A percentile compares a stretch with the other conserved stretches of the same genome.
Evolutionary conservation across 1,140 invertebrate genomes (phyloP).

Genomic region (Nebria ingens): DNA sequence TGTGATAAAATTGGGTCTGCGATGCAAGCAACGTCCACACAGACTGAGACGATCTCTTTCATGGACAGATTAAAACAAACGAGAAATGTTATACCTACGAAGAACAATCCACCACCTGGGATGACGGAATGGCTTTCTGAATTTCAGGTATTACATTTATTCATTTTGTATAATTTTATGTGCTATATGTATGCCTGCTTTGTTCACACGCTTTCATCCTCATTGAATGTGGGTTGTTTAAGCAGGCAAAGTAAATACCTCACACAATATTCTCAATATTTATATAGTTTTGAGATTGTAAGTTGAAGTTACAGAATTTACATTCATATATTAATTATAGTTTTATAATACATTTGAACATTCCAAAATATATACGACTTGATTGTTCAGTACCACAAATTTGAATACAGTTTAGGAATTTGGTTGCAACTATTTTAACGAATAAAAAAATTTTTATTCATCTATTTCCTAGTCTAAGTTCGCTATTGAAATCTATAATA

Average conservation of each 20-base stretch:
- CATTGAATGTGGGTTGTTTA: constrained; percentile 11
- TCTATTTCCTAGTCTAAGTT: too few relatives aligned
- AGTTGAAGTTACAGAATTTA: not conserved
- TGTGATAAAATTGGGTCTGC: constrained; percentile 14
- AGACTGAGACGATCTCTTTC: constrained; percentile 15
- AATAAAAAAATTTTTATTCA: too few relatives aligned
- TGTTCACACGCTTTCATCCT: constrained; percentile 8
- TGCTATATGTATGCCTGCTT: constrained; percentile 10
- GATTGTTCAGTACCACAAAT: too few relatives aligned
- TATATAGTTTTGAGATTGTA: constrained; percentile 10
- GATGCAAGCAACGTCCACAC: constrained; percentile 18
- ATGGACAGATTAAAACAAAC: constrained; percentile 37
- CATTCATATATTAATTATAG: too few relatives aligned
- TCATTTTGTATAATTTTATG: constrained; percentile 10
- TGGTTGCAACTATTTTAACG: too few relatives aligned
- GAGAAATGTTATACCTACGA: constrained; percentile 56
- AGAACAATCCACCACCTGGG: constrained; percentile 70
- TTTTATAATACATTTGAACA: too few relatives aligned
- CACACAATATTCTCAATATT: not conserved
- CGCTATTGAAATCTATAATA: too few relatives aligned
- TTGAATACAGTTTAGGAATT: too few relatives aligned
- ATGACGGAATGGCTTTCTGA: constrained; percentile 64
- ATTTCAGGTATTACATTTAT: constrained; percentile 50
- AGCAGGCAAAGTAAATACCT: constrained; percentile 13
- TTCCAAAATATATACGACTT: too few relatives aligned